phyloP scores from a whole-genome alignment of 2,113 vertebrate genomes.

The Zeus faber region DNA sequence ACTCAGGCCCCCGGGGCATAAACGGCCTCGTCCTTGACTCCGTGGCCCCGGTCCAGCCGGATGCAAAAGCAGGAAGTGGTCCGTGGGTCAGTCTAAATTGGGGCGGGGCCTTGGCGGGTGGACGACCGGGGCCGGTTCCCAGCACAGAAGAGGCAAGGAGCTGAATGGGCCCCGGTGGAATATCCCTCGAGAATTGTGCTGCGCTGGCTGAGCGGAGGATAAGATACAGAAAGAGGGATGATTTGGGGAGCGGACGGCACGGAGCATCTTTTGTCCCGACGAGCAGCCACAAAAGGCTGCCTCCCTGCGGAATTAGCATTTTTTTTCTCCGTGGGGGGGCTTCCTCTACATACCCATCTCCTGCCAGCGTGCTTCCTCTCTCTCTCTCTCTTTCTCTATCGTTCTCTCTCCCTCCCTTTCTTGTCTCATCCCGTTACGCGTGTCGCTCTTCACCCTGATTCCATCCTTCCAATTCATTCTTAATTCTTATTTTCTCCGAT shows the following conservation, averaged over 20 bases:
- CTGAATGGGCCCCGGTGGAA: constrained; percentile 43
- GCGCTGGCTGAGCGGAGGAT: constrained; percentile 29
- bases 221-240: constrained; percentile 45
- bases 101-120: constrained; percentile 17
- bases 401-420: background rate
- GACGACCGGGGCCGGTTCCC: constrained; percentile 47
- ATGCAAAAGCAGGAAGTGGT: constrained; percentile 37
- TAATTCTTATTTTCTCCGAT: constrained; percentile 29
- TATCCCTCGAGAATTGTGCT: constrained; percentile 42
- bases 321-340: constrained; percentile 27
- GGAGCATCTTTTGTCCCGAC: constrained; percentile 55
- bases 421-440: background rate
- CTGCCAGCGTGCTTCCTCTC: background rate
- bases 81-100: constrained; percentile 47
- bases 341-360: background rate
- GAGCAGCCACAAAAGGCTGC: constrained; percentile 49
- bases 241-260: constrained; percentile 31
- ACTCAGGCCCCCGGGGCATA: constrained; percentile 24
- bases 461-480: constrained; percentile 23
- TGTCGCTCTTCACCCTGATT: constrained; percentile 1
- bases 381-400: background rate
- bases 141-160: constrained; percentile 34
- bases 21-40: constrained; percentile 29
- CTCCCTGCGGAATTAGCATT: constrained; percentile 28
- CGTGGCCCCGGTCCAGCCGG: constrained; percentile 30